Conservation (phyloP, 2,888 invertebrate species). For the Rambutsinella grinnellia region DNA sequence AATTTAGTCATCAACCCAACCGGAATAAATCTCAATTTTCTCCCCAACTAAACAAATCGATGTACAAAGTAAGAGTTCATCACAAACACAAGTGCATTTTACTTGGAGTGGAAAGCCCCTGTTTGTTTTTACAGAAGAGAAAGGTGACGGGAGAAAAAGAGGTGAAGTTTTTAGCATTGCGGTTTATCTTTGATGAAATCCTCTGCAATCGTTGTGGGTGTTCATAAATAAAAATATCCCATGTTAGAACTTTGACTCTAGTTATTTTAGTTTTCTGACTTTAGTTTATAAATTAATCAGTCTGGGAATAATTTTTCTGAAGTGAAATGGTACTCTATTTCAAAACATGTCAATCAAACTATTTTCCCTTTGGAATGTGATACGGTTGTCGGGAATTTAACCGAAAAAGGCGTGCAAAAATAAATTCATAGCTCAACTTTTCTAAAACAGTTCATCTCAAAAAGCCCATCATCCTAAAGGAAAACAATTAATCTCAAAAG, state of each 20-base stretch:
- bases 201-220: neutral
- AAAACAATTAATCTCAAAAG: neutral
- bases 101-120: neutral
- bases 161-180: neutral
- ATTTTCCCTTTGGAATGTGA: slow-evolving; percentile 14
- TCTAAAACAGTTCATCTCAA: too few species aligned
- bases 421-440: too few species aligned
- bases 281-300: too few species aligned
- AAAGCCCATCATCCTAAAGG: neutral
- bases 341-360: neutral
- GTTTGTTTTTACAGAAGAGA: slow-evolving; percentile 14
- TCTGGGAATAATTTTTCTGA: too few species aligned
- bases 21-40: slow-evolving; percentile 52
- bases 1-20: slow-evolving; percentile 36
- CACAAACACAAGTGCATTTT: slow-evolving; percentile 7
- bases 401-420: neutral
- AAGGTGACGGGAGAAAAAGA: too few species aligned
- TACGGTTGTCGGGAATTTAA: slow-evolving; percentile 34
- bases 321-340: neutral
- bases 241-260: too few species aligned
- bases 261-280: too few species aligned
- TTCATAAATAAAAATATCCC: neutral
- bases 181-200: neutral
- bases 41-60: slow-evolving; percentile 45
- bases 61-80: slow-evolving; percentile 19